Percentiles rank a stretch among this genome's conserved stretches.
phyloP scores from a whole-genome alignment of 2,113 vertebrate genomes.

The human region DNA sequence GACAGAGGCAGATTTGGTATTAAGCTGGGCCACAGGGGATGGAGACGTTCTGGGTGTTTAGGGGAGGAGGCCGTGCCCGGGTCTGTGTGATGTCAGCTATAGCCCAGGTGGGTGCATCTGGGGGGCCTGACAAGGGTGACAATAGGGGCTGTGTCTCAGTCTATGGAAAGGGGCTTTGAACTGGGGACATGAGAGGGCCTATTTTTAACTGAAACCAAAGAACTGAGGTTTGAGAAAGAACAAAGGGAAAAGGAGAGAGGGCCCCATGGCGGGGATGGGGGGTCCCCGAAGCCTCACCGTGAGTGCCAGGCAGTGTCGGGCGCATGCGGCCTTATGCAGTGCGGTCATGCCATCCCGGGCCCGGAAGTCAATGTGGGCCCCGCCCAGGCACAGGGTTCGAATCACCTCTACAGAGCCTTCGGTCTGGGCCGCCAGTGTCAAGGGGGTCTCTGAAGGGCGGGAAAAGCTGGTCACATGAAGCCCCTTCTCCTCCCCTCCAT shows the following conservation, averaged over 20 bases:
- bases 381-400: slow-evolving; percentile 91
- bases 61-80: not conserved
- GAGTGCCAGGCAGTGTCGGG: slow-evolving; percentile 91
- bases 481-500: not conserved
- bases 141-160: not conserved
- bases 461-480: not conserved
- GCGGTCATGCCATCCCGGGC: slow-evolving; percentile 94
- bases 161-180: not conserved
- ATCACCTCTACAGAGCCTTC: slow-evolving; percentile 92
- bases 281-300: slow-evolving; percentile 83
- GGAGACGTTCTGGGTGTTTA: not conserved
- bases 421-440: slow-evolving; percentile 92
- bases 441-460: slow-evolving; percentile 89
- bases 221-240: not conserved
- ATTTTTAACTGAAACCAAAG: not conserved
- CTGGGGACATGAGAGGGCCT: not conserved
- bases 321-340: slow-evolving; percentile 93
- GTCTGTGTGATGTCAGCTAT: fast-evolving
- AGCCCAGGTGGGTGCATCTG: not conserved
- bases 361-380: slow-evolving; percentile 95
- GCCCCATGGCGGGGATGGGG: fast-evolving
- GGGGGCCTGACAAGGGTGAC: not conserved
- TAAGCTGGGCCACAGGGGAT: not conserved
- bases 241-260: not conserved
- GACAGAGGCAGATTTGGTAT: not conserved